Conservation (phyloP, 1,140 invertebrate genomes). For the Drosophila carrolli region DNA sequence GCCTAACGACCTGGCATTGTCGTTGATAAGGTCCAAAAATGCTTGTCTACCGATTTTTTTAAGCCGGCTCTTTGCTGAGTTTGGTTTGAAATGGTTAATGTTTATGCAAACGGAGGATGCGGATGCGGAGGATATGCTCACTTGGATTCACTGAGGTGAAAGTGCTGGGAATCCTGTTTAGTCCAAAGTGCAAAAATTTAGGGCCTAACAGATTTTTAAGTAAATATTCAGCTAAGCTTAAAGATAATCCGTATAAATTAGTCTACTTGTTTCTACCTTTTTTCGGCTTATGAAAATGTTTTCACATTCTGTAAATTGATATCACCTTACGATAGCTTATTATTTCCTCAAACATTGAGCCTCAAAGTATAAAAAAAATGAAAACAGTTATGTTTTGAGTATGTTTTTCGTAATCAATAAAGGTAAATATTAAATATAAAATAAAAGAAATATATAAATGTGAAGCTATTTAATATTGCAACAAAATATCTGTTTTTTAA, state of each 20-base stretch:
- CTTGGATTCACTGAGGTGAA: slow-evolving; percentile 21
- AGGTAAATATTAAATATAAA: no score
- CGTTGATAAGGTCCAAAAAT: slow-evolving; percentile 75
- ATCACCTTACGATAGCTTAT: background rate
- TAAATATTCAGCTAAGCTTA: slow-evolving; percentile 21
- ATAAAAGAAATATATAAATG: no score
- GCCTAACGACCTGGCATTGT: slow-evolving; percentile 80
- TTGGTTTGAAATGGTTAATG: slow-evolving; percentile 52
- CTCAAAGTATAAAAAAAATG: no score
- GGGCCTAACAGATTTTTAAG: background rate
- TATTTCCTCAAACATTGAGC: background rate
- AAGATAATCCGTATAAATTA: slow-evolving; percentile 10
- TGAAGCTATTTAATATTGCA: no score
- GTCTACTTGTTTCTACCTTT: background rate
- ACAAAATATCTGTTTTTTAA: no score
- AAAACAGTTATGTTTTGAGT: no score
- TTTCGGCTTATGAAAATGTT: background rate
- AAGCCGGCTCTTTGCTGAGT: slow-evolving; percentile 6
- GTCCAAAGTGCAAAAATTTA: slow-evolving; percentile 2
- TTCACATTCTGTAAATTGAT: background rate
- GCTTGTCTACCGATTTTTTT: slow-evolving; percentile 50
- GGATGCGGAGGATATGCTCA: background rate
- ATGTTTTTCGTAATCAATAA: no score
- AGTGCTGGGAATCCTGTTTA: slow-evolving; percentile 26
- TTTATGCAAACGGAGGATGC: slow-evolving; percentile 54